Conservation (phyloP, 2,113 vertebrate species). For the Maylandia zebra region DNA sequence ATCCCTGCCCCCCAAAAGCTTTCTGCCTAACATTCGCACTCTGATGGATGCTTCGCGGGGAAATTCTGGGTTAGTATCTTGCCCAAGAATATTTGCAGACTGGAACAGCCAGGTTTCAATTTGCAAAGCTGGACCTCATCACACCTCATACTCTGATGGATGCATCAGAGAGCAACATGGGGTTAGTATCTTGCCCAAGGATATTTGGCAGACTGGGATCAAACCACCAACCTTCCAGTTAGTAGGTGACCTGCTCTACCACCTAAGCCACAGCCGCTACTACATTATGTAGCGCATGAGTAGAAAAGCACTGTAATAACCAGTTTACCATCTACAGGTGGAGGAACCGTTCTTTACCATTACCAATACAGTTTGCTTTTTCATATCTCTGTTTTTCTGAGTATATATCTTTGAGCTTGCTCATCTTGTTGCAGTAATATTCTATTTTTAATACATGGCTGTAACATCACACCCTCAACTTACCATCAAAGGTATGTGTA, state of each 20-base stretch:
- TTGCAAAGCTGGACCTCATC: neutral
- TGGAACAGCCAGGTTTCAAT: neutral
- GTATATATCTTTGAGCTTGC: neutral
- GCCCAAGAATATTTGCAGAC: neutral
- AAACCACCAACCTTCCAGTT: neutral
- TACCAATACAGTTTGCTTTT: neutral
- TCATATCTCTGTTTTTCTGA: neutral
- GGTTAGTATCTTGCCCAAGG: neutral
- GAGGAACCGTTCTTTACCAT: neutral
- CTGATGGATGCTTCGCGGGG: neutral
- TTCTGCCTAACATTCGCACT: neutral
- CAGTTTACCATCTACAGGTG: neutral
- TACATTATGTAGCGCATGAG: neutral
- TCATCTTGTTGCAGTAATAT: neutral
- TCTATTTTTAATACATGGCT: neutral
- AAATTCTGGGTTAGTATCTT: neutral
- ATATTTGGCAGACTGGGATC: neutral
- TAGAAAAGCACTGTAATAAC: neutral
- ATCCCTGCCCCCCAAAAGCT: too few relatives aligned
- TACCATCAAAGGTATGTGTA: neutral
- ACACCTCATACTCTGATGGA: neutral
- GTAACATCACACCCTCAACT: neutral
- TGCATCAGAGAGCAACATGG: neutral
- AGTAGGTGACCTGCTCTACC: neutral
- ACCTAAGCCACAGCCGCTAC: neutral